Evolutionary conservation across 1,140 invertebrate genomes (phyloP), one percentile per base, ranked within the genome.

Genomic region (Calosoma granatense): DNA sequence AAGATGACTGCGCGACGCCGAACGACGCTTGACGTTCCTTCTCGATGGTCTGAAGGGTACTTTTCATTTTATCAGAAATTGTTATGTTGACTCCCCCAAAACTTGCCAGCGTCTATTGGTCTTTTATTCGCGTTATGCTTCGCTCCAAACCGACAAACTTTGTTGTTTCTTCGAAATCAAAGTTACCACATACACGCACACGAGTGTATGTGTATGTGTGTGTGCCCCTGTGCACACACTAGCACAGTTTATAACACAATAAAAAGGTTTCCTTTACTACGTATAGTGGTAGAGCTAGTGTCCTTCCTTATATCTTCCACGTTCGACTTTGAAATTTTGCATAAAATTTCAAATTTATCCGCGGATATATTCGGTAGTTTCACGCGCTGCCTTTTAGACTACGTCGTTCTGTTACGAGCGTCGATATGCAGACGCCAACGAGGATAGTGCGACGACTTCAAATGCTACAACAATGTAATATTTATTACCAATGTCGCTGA

Each of bases 31-130:
- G n/a, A n/a, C n/a, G n/a, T n/a, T n/a, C n/a, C n/a, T n/a, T n/a
- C n/a, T n/a, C n/a, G n/a, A n/a, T n/a, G n/a, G n/a, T n/a, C n/a
- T n/a, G n/a, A n/a, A 9, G 41, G 41, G 17, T 47, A 47, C 41
- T 47, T 47, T 47, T 47, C 41, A 47, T 47, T 47, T 47, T 47
- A 47, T 47, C 41, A 47, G 41, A 47, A 47, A 47, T 47, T 47
- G 41, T 47, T 47, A 47, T 47, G 41, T 47, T 47, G 41, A 47
- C 41, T 47, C 17, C 41, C 41, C 41, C 41, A 17, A 47, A 47
- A 17, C 17, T 47, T 30, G 26, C 26, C 26, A 6, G 6, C 41
- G 6, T 47, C 26, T 30, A 30, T 47, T 17, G 9, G 41, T 17
- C 41, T 47, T 47, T 47, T 47, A 47, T 47, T 47, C 41, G 41